These are phyloP conservation scores for Julus scanicus DNA, from an alignment of 2,888 invertebrate species.

Conservation along the genomic window DNA sequence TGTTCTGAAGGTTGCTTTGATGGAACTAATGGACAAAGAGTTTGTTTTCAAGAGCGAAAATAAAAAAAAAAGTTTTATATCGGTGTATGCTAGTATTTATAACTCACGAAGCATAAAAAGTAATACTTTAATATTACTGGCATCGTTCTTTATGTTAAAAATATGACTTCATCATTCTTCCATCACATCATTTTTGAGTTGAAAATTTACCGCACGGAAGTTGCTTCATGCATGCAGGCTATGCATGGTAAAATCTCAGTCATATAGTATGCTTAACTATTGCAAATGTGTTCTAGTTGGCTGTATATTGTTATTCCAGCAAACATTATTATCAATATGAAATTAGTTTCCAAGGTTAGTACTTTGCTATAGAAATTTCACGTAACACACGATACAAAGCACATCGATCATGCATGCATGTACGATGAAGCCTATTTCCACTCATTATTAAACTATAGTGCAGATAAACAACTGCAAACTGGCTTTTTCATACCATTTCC, in stretches of 20 bases:
- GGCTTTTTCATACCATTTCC: not conserved
- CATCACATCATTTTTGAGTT: not conserved
- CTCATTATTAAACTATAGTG: not conserved
- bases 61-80: not conserved
- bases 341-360: constrained; percentile 13
- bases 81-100: not conserved
- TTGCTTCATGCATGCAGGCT: constrained; percentile 36
- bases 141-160: not conserved
- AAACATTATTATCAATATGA: constrained; percentile 19
- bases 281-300: not conserved
- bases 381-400: not conserved
- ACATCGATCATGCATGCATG: constrained; percentile 30
- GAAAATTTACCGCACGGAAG: constrained; percentile 8
- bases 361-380: constrained; percentile 3
- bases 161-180: not conserved
- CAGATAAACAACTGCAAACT: not conserved
- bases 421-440: not conserved
- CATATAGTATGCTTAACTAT: not conserved
- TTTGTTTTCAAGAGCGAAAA: not conserved
- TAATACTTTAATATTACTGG: not conserved
- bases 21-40: constrained; percentile 9
- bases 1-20: not conserved
- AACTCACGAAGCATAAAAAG: not conserved
- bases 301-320: not conserved
- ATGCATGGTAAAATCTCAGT: constrained; percentile 26